These are phyloP conservation scores for Andrena dorsata DNA, from an alignment of 2,888 invertebrate species.

Conservation along the genomic window DNA sequence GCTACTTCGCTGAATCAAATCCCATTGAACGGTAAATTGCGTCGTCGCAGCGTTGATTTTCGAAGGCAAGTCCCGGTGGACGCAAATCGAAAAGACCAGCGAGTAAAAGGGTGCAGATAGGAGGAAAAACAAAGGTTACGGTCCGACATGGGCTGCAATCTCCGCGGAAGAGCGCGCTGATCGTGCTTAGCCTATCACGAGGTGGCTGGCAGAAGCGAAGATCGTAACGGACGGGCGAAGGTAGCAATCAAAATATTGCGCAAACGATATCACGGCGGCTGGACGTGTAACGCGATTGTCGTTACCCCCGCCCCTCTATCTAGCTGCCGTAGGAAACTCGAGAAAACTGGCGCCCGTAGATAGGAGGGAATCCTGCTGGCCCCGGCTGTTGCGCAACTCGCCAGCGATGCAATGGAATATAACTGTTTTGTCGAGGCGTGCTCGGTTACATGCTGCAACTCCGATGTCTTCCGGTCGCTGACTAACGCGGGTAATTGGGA, in stretches of 20 bases:
- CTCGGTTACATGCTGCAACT: slow-evolving; percentile 47
- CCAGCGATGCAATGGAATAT: slow-evolving; percentile 40
- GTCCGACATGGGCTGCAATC: slow-evolving; percentile 31
- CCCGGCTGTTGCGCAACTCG: slow-evolving; percentile 33
- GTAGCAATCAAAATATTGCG: slow-evolving; percentile 70
- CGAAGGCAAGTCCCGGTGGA: not conserved
- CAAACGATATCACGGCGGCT: slow-evolving; percentile 60
- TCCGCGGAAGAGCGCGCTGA: slow-evolving; percentile 31
- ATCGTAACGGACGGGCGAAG: slow-evolving; percentile 42
- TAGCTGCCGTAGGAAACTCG: slow-evolving; percentile 13
- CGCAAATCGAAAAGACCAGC: not conserved
- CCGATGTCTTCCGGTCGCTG: slow-evolving; percentile 45
- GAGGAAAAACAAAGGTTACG: slow-evolving; percentile 27
- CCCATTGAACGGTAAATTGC: too few relatives aligned
- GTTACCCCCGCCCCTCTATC: slow-evolving; percentile 19
- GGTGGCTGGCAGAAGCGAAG: slow-evolving; percentile 20
- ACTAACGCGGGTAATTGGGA: slow-evolving; percentile 53
- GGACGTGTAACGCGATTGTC: slow-evolving; percentile 46
- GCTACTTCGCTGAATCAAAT: too few relatives aligned
- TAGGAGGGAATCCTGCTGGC: slow-evolving; percentile 9
- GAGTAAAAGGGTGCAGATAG: not conserved
- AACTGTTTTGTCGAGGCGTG: slow-evolving; percentile 52
- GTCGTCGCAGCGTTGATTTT: not conserved
- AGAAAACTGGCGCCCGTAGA: slow-evolving; percentile 48
- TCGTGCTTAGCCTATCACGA: slow-evolving; percentile 68